Base-by-base conservation (phyloP, 2,888 invertebrate species). In the Pammene fasciana region DNA sequence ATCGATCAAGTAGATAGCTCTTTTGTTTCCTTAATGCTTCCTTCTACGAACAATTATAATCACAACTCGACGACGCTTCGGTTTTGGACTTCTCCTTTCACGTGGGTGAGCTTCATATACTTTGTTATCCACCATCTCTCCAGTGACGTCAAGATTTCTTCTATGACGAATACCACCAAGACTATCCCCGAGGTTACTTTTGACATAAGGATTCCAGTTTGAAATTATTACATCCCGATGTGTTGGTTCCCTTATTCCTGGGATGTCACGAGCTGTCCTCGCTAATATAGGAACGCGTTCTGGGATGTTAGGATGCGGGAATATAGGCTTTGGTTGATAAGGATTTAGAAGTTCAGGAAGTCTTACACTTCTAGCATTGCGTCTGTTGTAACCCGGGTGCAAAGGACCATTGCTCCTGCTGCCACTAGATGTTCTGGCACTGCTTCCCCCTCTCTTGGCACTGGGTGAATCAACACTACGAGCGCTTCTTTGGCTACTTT, bases 191-290 rank as follows among this genome's bases (percentile, higher is more conserved):
- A 84, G 83, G 41, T 79, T 75, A 1, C 76, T 80, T 43, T 73
- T 79, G 8, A 75, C 80, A 60, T 85, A 67, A 0, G 84, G 84
- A 65, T 84, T 84, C 82, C 82, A 85, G 41, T 83, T 84, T 0
- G 84, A 80, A 52, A 84, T 79, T 5, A 79, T 73, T 9, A 84
- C 77, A 70, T 81, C 78, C 43, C 76, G 76, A 66, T 82, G 78
- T 0, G 77, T 76, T 0, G 82, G 81, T 66, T 80, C 80, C 48
- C 72, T 76, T 4, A 78, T 11, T 43, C 72, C 76, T 18, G 77
- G 67, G 11, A 80, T 65, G 50, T 76, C 75, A 14, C 76, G 74
- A 7, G 67, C 64, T 13, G 60, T 59, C 55, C 77, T 75, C 7
- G 73, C 75, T 26, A 74, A 74, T 4, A 72, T 71, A 8, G 75